Evolutionary conservation across 2,888 invertebrate genomes (phyloP), one percentile per base, ranked within the genome.

Genomic region (Trissolcus japonicus): DNA sequence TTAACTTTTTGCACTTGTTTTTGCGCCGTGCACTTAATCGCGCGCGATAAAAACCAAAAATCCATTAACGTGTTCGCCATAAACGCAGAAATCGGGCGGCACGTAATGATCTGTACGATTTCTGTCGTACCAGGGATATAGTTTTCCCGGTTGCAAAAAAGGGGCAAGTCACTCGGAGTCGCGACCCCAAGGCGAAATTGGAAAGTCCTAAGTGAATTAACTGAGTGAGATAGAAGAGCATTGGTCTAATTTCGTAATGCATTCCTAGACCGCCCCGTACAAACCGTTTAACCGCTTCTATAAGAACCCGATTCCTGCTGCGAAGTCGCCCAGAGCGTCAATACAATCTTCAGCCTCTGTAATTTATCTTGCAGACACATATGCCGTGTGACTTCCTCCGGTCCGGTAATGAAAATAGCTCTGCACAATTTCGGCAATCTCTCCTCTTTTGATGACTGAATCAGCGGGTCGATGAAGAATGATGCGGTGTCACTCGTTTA

Each of bases 131-230:
- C 16, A 21, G 1, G 25, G 29, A n/a, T n/a, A n/a, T n/a, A 55
- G 25, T 63, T 25, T 13, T 7, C 9, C 14, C 17, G n/a, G 21
- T 13, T 19, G 43, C 54, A 74, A 74, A 74, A 74, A 60, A 29
- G 16, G n/a, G 19, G 19, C 25, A 55, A 68, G 59, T 48, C 68
- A 25, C 48, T 35, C 51, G 46, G 74, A 67, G 56, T 68, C 62
- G 67, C 63, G 17, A 48, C 63, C 62, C 67, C 9, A 40, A 46
- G 25, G 40, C 19, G 54, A 40, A 48, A 56, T 72, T 48, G 57
- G 68, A 63, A 75, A 69, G 60, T 76, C 50, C 53, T 79, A 79
- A 79, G 80, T 80, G 79, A 79, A 80, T 80, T 66, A 79, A 76
- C 75, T 53, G 77, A 79, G 54, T 60, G 65, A 57, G 48, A 35